A percentile compares a stretch with the other conserved stretches of the same genome.
Conservation (phyloP, 1,140 invertebrate genomes). For the Bicyclus anynana region DNA sequence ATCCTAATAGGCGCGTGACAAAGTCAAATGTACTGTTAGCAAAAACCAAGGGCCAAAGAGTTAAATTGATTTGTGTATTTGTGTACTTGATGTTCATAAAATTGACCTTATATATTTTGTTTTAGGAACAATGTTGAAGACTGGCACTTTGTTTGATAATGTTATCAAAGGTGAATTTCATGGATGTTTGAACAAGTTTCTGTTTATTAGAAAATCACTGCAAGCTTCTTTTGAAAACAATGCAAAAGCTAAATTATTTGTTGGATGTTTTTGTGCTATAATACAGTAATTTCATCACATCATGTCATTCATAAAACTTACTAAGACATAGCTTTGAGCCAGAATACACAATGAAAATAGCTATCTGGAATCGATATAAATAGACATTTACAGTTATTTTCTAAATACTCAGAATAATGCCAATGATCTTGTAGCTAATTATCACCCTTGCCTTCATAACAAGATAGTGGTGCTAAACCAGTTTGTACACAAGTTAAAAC, state of each 20-base stretch:
- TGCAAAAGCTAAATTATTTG: conserved; percentile 1
- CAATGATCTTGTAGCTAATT: too few relatives aligned
- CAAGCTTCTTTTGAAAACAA: not conserved
- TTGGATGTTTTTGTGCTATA: not conserved
- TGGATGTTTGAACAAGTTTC: not conserved
- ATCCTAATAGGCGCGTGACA: too few relatives aligned
- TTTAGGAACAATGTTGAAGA: conserved; percentile 23
- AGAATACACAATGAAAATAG: not conserved
- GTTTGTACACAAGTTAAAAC: too few relatives aligned
- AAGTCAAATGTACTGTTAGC: too few relatives aligned
- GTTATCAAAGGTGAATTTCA: conserved; percentile 19
- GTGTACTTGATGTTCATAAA: not conserved
- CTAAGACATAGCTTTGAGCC: not conserved
- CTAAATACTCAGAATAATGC: too few relatives aligned
- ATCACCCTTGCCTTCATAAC: too few relatives aligned
- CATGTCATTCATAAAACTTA: conserved; percentile 1
- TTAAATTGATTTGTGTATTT: not conserved
- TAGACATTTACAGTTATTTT: too few relatives aligned
- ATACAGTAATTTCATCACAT: not conserved
- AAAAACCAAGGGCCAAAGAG: too few relatives aligned
- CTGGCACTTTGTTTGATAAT: conserved; percentile 20
- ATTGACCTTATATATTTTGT: not conserved
- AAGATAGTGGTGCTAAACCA: too few relatives aligned
- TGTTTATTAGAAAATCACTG: not conserved
- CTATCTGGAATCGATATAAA: too few relatives aligned